Base-by-base conservation (phyloP, 2,113 vertebrate genomes). In the Pteronura brasiliensis region DNA sequence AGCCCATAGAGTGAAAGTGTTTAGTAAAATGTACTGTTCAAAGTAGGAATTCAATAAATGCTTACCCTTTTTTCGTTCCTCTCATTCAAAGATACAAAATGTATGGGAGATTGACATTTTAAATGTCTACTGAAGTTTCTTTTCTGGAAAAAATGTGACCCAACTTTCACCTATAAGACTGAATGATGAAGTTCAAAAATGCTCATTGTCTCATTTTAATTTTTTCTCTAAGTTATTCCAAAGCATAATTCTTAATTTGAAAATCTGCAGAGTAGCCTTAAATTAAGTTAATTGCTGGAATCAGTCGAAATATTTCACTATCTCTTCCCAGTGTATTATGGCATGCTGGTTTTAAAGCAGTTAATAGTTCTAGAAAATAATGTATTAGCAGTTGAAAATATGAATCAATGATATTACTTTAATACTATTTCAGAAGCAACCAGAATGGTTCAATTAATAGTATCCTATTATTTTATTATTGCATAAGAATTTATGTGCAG, bases 381-480 rank as follows among this genome's bases (percentile, higher is more conserved):
- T 97, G 85, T 98, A 98, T 98, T 98, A 96, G 93, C 87, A 80
- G 49, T 84, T 92, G 97, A 98, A 99, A 99, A 98, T 97, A 98
- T 98, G 97, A 99, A 98, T 99, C 98, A 98, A 97, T 98, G 92
- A 76, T 97, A 98, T 97, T 97, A 95, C 93, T 98, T 11, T 63
- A 98, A 98, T 98, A 98, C 81, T 96, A 97, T 97, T 96, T 98
- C 97, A 97, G 95, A 98, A 98, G 96, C 97, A 98, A 98, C 91
- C 88, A 98, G 98, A 98, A 98, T 82, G 98, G 97, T 80, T 98
- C 97, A 98, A 98, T 99, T 99, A 99, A 98, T 99, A 98, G 90
- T 92, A 97, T 95, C 91, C 90, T 97, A 95, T 95, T 86, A 95
- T 95, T 98, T 98, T 98, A 98, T 98, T 98, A 98, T 95, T 97